A percentile compares a stretch with the other conserved stretches of the same genome.
Conservation (phyloP, 2,113 vertebrate species). For the Pheucticus melanocephalus region DNA sequence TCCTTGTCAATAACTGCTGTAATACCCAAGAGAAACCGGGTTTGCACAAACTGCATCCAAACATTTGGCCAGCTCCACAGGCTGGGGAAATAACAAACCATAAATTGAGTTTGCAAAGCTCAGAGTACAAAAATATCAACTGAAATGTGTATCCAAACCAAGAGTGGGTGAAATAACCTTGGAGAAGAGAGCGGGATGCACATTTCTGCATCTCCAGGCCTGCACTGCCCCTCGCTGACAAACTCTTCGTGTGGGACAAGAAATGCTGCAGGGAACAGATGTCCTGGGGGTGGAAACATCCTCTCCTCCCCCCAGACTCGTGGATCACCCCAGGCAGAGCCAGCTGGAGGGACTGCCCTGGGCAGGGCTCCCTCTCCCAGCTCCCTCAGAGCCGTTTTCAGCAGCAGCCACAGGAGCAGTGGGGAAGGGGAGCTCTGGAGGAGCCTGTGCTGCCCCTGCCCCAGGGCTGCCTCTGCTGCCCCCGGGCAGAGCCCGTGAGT, state of each 20-base stretch:
- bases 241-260: not conserved
- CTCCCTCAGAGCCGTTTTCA: not conserved
- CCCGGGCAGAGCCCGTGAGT: rapidly evolving
- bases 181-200: not conserved
- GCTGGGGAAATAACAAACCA: constrained; percentile 8
- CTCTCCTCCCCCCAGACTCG: not conserved
- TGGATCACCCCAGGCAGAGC: not conserved
- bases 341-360: not conserved
- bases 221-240: constrained; percentile 45
- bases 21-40: not conserved
- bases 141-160: not conserved
- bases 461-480: rapidly evolving
- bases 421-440: not conserved
- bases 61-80: not conserved
- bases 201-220: not conserved
- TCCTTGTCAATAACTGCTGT: not conserved
- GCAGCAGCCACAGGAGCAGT: rapidly evolving
- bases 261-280: not conserved
- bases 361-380: not conserved
- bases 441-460: not conserved
- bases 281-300: not conserved
- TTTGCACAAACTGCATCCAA: not conserved
- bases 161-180: not conserved
- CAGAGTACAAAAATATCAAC: not conserved
- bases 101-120: not conserved